Base-by-base conservation (phyloP, 2,888 invertebrate species). In the Drosophila maculinotata region DNA sequence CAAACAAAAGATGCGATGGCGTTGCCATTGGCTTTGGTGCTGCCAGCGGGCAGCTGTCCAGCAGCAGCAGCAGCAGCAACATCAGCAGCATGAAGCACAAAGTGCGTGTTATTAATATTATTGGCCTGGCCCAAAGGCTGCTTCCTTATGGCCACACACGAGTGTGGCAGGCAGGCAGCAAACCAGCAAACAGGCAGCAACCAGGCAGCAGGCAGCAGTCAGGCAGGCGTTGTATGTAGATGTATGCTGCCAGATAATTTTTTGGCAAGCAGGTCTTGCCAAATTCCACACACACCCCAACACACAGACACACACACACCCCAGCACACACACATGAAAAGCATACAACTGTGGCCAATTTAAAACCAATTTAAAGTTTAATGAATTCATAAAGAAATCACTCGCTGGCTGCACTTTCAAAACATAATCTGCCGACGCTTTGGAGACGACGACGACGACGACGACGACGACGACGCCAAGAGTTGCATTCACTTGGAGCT, bases 301-400 rank as follows among this genome's bases (percentile, higher is more conserved):
- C 48, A 60, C 52, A 36, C 42, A 56, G 48, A 71, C 62, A 59
- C 49, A 58, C 38, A 57, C 20, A 36, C 36, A 47, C 44, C 6
- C 47, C 57, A 52, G 23, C 35, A 51, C 52, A 68, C 60, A 66
- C 59, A 58, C 36, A 57, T 14, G 25, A 48, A 47, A 44, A 62
- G 30, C 52, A 10, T 53, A 75, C 73, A 72, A 76, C 64, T 65
- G 66, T 69, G 80, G 87, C 81, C 87, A 87, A 83, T 87, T 83
- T 85, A 83, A 83, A 83, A 85, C 83, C 87, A 87, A 83, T 83
- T 83, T 87, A 87, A 85, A 87, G 86, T 83, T 83, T 87, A 83
- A 83, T 87, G 87, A 87, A 87, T 87, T 87, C 87, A 83, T 87
- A 83, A 87, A 83, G 87, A 87, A 87, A 82, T 87, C 85, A 82